Percentiles rank a stretch among this genome's conserved stretches.
These are phyloP conservation scores for Melolontha melolontha DNA, from an alignment of 2,888 invertebrate genomes.

Conservation along the genomic window DNA sequence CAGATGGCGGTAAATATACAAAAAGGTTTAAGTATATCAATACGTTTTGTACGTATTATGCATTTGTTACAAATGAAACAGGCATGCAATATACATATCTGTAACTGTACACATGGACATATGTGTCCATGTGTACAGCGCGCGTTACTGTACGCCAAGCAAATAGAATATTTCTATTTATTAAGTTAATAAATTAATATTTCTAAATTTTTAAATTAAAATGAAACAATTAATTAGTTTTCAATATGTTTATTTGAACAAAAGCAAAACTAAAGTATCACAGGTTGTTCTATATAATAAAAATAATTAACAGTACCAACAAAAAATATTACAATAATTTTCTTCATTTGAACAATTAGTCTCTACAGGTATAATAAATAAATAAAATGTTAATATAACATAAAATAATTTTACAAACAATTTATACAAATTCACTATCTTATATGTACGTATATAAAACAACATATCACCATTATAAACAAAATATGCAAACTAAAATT, in stretches of 20 bases:
- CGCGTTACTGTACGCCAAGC: too few species aligned
- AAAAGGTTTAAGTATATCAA: too few species aligned
- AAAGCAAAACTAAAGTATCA: constrained; percentile 61
- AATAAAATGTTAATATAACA: constrained; percentile 42
- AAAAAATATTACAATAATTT: constrained; percentile 24
- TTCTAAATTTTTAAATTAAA: background rate
- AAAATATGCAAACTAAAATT: background rate
- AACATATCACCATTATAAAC: constrained; percentile 14
- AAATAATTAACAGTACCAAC: constrained; percentile 42
- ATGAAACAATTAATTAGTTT: background rate
- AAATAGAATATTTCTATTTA: too few species aligned
- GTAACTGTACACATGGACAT: too few species aligned
- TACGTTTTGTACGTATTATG: too few species aligned
- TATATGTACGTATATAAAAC: background rate
- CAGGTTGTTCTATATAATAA: constrained; percentile 59
- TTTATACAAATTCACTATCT: constrained; percentile 38
- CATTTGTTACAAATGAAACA: too few species aligned
- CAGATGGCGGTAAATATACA: too few species aligned
- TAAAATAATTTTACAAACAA: constrained; percentile 28
- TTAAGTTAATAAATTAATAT: too few species aligned
- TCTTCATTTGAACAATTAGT: constrained; percentile 15
- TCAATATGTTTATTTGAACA: constrained; percentile 36
- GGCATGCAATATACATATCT: too few species aligned
- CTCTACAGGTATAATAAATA: constrained; percentile 13
- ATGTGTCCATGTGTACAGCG: too few species aligned